Evolutionary conservation across 2,888 invertebrate genomes (phyloP), one percentile per base, ranked within the genome.

Genomic region (Caenorhabditis zanzibari): DNA sequence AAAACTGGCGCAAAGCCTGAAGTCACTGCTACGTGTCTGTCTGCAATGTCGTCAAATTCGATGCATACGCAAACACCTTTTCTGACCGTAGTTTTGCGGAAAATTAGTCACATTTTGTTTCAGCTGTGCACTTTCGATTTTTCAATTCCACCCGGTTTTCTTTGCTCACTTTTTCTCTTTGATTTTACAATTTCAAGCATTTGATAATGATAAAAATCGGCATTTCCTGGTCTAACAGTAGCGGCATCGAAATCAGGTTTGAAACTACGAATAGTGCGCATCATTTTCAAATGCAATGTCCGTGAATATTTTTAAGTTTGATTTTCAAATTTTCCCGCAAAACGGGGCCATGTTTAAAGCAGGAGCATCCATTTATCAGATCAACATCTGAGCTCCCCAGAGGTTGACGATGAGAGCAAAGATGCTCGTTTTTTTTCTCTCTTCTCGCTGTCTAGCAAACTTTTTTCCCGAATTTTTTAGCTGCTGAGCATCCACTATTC

Each of bases 1-100:
- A n/a, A n/a, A n/a, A n/a, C n/a, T n/a, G n/a, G n/a, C n/a, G n/a
- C n/a, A n/a, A n/a, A n/a, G n/a, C n/a, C n/a, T n/a, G n/a, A n/a
- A n/a, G n/a, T n/a, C 22, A n/a, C 28, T 76, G 76, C 76, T 41
- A 76, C 76, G 76, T 77, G 77, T 77, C 63, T 44, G 41, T 63
- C 77, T 24, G 69, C 61, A 44, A 16, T 54, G 71, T 61, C 19
- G 22, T 19, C 2, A 22, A 5, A 4, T 9, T 9, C 7, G 63
- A 26, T 10, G 7, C 12, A 41, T 63, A 61, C 52, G 69, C 63
- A 71, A 71, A 58, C 58, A 66, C 66, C 35, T 19, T 19, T 54
- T 61, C 26, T n/a, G 3, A 77, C 63, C 77, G 77, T 77, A 77
- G 35, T n/a, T 26, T 26, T 24, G 9, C 7, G 6, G 14, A 44